Evolutionary conservation across 2,888 invertebrate species (phyloP).

Genomic region (Pocota personata): DNA sequence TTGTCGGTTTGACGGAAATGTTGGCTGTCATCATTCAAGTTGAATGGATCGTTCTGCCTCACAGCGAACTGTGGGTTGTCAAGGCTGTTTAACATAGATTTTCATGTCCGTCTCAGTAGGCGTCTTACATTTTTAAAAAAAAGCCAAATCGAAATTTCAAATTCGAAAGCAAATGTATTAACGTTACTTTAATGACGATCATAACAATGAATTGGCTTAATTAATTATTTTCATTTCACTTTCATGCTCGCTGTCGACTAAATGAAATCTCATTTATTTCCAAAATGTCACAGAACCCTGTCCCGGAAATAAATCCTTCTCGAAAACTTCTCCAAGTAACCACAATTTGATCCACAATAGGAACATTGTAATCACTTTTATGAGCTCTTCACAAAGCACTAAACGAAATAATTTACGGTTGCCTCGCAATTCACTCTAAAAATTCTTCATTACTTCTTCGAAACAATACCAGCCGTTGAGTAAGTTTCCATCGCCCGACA

Average conservation of each 20-base stretch:
- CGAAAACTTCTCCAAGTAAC: neutral
- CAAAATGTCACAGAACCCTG: neutral
- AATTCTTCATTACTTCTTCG: neutral
- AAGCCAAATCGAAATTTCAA: neutral
- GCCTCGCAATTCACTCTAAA: neutral
- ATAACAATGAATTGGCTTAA: neutral
- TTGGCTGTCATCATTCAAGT: too few species aligned
- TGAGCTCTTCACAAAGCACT: neutral
- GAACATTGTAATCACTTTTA: conserved; percentile 2
- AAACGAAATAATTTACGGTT: conserved; percentile 19
- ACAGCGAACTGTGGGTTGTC: too few species aligned
- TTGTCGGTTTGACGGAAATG: too few species aligned
- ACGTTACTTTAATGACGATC: neutral
- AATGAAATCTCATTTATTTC: neutral
- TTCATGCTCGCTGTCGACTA: neutral
- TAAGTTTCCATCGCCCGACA: neutral
- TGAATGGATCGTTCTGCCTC: too few species aligned
- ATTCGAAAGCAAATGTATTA: neutral
- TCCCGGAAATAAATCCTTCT: neutral
- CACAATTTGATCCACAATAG: neutral
- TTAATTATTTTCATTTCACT: neutral
- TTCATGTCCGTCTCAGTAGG: too few species aligned
- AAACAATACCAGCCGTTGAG: conserved; percentile 13
- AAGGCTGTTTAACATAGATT: too few species aligned
- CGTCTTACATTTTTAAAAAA: too few species aligned